These are phyloP conservation scores for Chaetodon trifasciatus DNA, from an alignment of 2,797 vertebrate species.

Conservation along the genomic window DNA sequence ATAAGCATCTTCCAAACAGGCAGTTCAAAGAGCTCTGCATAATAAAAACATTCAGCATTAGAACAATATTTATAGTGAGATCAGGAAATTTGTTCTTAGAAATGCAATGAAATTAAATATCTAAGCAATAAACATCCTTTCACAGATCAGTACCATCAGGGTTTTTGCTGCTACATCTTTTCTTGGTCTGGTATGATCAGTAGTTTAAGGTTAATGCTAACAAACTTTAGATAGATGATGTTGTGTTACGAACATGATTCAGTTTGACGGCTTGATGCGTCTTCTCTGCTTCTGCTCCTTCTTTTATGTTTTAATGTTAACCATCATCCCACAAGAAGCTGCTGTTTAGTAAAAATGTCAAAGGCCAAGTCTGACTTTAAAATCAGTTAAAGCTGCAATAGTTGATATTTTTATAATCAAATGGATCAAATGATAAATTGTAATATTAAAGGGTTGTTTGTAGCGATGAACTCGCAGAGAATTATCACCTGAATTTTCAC, in stretches of 20 bases:
- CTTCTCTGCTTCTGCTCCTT: not conserved
- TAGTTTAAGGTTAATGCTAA: not conserved
- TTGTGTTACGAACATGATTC: conserved; percentile 1
- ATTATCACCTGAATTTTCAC: not conserved
- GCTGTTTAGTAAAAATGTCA: not conserved
- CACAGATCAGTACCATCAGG: not conserved
- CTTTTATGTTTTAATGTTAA: not conserved
- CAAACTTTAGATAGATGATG: not conserved
- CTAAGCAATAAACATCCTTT: not conserved
- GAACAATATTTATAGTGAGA: not conserved
- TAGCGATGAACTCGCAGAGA: not conserved
- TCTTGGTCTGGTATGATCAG: not conserved
- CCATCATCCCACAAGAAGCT: not conserved
- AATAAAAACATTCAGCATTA: not conserved
- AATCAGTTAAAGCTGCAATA: not conserved
- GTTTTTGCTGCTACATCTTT: not conserved
- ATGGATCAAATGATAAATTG: not conserved
- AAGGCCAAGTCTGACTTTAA: not conserved
- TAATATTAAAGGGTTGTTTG: not conserved
- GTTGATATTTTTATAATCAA: not conserved
- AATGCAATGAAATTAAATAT: not conserved
- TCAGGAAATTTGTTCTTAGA: not conserved
- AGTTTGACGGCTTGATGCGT: not conserved
- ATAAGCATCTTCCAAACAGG: not conserved
- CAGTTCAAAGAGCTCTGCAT: not conserved